Base-by-base conservation (phyloP, 2,113 vertebrate species). In the Passerina amoena region DNA sequence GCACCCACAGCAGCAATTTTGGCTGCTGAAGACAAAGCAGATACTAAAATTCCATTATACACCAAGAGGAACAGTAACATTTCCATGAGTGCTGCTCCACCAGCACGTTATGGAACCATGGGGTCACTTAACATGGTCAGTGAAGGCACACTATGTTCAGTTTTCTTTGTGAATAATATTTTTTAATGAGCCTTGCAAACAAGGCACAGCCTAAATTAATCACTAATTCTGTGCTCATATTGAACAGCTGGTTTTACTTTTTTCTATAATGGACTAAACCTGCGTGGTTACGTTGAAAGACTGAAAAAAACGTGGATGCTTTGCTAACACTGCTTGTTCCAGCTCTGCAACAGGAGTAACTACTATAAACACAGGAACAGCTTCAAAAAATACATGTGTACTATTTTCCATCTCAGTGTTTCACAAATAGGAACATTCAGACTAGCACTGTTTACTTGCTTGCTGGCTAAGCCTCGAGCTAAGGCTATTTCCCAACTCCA, bases 401-500 rank as follows among this genome's bases (percentile, higher is more conserved):
- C 72, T 92, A 53, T 92, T 94, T 96, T 96, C 84, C 91, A 96
- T 69, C 60, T 35, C 57, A 5, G 40, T 54, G 44, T 86, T 96
- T 87, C 86, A 95, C 66, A 90, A 96, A 92, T 63, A 93, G 83
- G 47, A 87, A 83, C 40, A 28, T 3, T 92, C 60, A 82, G 71
- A 80, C 71, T 65, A 86, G 75, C 48, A 53, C 63, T 96, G 88
- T 92, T 87, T 95, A 63, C 35, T 72, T n/a, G 37, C 59, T 42
- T 21, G 31, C 7, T 86, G 81, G 79, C 85, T 65, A 72, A 61
- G 45, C 60, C 51, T 78, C 75, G 79, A 73, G 47, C 60, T 70
- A 70, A 94, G 78, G 37, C 47, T 93, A 37, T 97, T 97, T 94
- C 96, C 66, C 78, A 96, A 90, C 71, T 35, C 27, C 47, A 42